These are phyloP conservation scores for Indicator indicator DNA, from an alignment of 2,113 vertebrate genomes.

Conservation along the genomic window DNA sequence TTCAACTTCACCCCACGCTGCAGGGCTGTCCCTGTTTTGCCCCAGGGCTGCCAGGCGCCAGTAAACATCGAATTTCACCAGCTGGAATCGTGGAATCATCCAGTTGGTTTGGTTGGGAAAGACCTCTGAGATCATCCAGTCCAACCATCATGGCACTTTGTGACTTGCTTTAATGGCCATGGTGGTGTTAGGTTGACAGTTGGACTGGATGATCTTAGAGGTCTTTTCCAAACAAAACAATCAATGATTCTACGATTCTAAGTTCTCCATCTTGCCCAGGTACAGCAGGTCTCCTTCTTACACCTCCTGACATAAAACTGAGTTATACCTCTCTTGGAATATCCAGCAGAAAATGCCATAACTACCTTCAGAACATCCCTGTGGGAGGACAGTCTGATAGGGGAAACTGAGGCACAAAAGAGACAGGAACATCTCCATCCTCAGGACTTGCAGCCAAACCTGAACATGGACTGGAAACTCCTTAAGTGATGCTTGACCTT, in stretches of 20 bases:
- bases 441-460: too few species aligned
- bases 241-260: too few species aligned
- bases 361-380: not conserved
- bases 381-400: not conserved
- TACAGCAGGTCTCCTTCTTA: not conserved
- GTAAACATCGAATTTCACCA: fast-evolving
- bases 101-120: too few species aligned
- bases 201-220: too few species aligned
- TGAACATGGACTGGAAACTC: not conserved
- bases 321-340: not conserved
- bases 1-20: not conserved
- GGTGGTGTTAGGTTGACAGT: too few species aligned
- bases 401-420: slow-evolving; percentile 5
- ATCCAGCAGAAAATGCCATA: fast-evolving
- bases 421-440: too few species aligned
- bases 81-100: too few species aligned
- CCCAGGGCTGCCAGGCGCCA: fast-evolving
- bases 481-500: not conserved
- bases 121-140: too few species aligned
- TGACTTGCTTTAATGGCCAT: too few species aligned
- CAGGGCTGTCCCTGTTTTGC: fast-evolving
- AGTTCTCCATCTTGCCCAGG: not conserved
- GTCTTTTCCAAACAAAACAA: too few species aligned
- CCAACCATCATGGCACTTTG: too few species aligned
- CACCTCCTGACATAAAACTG: fast-evolving